These are phyloP conservation scores for Orthosia incerta DNA, from an alignment of 2,888 invertebrate genomes.

Conservation along the genomic window DNA sequence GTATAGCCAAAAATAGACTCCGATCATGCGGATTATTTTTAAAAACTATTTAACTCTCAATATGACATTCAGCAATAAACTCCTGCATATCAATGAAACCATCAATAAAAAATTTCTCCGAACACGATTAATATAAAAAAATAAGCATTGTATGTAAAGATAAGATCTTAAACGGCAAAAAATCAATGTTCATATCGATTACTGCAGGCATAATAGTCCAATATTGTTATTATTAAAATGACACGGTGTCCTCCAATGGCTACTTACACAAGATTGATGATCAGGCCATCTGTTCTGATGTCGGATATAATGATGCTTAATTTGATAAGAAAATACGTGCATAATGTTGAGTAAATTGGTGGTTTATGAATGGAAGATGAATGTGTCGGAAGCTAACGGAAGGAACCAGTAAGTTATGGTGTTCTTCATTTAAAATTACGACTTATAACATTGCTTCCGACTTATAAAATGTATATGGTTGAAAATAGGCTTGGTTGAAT, in stretches of 20 bases:
- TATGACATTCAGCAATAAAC: constrained; percentile 23
- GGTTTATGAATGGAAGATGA: constrained; percentile 40
- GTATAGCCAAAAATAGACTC: neutral
- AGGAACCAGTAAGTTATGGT: neutral
- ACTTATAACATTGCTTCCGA: neutral
- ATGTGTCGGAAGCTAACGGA: constrained; percentile 8
- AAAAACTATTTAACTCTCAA: neutral
- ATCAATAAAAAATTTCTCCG: constrained; percentile 51
- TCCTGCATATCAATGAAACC: constrained; percentile 46
- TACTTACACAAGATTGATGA: constrained; percentile 71
- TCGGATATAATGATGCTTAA: constrained; percentile 63
- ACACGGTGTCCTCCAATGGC: constrained; percentile 64
- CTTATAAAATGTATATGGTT: neutral
- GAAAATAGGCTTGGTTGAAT: neutral
- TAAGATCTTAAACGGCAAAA: constrained; percentile 61
- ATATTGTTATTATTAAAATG: constrained; percentile 70
- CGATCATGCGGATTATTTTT: neutral
- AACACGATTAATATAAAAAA: constrained; percentile 59
- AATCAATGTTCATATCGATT: constrained; percentile 69
- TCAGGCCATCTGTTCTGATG: constrained; percentile 68
- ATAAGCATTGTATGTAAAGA: constrained; percentile 62
- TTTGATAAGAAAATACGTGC: constrained; percentile 52
- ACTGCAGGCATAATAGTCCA: constrained; percentile 62
- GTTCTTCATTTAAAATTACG: neutral
- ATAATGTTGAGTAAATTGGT: constrained; percentile 47